Base-by-base conservation (phyloP, 2,888 invertebrate species). In the Spodoptera picta region DNA sequence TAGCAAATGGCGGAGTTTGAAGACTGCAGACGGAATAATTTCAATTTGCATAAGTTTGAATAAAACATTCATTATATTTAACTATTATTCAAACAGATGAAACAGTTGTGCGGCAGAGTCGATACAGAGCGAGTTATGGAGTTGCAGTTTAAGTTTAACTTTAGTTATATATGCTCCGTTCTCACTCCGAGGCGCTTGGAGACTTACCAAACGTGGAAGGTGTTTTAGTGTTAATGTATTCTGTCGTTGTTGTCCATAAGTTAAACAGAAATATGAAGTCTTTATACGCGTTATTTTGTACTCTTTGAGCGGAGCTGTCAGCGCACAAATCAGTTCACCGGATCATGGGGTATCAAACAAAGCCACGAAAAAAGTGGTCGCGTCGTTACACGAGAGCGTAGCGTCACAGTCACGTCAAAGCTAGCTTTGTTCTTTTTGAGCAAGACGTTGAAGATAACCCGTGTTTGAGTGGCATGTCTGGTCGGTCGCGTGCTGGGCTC, bases 401-500 rank as follows among this genome's bases (percentile, higher is more conserved):
- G 36, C 36, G 64, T 60, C 52, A 69, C 65, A 71, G 69, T 60
- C 73, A 78, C 72, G 73, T 73, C 69, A 77, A 75, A 60, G 60
- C 54, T 31, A 42, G 68, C 73, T 79, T 78, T 78, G 75, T 84
- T 83, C 75, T 77, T 81, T 84, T 79, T 60, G 72, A 83, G 78
- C 77, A 84, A 84, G 83, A 80, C 76, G 72, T 84, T 73, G 73
- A 72, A 81, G 84, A 79, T 82, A 73, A 69, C 70, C 69, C 73
- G 48, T 61, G 68, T 77, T 72, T 73, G 82, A 88, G 81, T 86
- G 84, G 84, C 86, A 85, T 85, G 88, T 85, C 83, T 83, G 77
- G 78, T 77, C 74, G 85, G 82, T 92, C 85, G 93, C 94, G 92
- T 93, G 93, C 87, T 74, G 71, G 74, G 82, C 86, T 81, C 81